Evolutionary conservation across 2,797 vertebrate genomes (phyloP).

Genomic region (Scleropages formosus): DNA sequence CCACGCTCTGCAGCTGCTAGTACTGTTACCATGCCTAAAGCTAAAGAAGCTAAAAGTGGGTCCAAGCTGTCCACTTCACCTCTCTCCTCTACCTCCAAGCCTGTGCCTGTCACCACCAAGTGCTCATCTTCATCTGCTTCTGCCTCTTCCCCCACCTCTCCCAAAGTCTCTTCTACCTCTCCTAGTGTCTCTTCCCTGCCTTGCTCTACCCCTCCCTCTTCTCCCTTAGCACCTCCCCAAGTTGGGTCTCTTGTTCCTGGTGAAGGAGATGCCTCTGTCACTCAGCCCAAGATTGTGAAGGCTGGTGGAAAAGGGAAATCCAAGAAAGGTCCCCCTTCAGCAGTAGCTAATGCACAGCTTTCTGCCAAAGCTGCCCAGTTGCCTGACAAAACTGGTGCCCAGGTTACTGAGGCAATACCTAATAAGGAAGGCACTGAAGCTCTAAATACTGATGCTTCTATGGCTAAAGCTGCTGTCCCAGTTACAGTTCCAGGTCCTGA

Average conservation of each 20-base stretch:
- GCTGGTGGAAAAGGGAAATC: conserved; percentile 70
- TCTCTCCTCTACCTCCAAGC: conserved; percentile 66
- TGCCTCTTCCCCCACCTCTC: conserved; percentile 69
- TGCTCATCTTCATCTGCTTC: conserved; percentile 67
- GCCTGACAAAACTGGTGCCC: conserved; percentile 15
- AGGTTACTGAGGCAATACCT: conserved; percentile 26
- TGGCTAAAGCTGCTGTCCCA: conserved; percentile 29
- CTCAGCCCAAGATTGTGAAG: conserved; percentile 66
- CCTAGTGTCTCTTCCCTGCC: conserved; percentile 29
- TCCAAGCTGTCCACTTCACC: conserved; percentile 48
- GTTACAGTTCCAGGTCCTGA: conserved; percentile 25
- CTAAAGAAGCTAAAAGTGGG: conserved; percentile 69
- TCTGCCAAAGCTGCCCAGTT: conserved; percentile 37
- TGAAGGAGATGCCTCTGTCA: conserved; percentile 47
- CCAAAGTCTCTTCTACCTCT: conserved; percentile 56
- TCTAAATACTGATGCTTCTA: conserved; percentile 10
- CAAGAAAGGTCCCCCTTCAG: conserved; percentile 50
- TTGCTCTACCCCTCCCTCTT: conserved; percentile 26
- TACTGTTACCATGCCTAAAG: conserved; percentile 63
- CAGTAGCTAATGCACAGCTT: conserved; percentile 17
- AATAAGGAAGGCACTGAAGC: not conserved
- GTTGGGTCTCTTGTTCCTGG: conserved; percentile 38
- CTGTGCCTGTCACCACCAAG: conserved; percentile 67
- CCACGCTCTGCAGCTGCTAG: conserved; percentile 56
- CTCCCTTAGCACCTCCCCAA: conserved; percentile 47